Evolutionary conservation across 2,888 invertebrate genomes (phyloP), one percentile per base, ranked within the genome.

Genomic region (Neria commutata): DNA sequence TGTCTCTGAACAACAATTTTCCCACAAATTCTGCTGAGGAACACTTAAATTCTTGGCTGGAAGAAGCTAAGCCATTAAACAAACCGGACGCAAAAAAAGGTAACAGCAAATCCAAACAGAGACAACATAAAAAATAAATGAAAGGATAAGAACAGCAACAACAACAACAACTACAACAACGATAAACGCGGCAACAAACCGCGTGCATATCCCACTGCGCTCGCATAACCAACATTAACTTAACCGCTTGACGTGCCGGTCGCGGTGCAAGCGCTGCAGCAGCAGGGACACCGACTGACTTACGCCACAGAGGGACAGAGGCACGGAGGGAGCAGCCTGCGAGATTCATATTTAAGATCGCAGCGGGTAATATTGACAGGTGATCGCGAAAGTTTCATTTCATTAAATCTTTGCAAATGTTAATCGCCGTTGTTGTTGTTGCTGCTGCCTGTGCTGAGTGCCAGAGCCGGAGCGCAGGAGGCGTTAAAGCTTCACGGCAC

Each of bases 331-430:
- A 34, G 58, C 16, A 51, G 23, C n/a, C 33, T 6, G 23, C 34
- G 8, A 51, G 56, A 56, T 60, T 58, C 62, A 64, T 68, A 68
- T 70, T 71, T 69, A 67, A 69, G 67, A 67, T 68, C 71, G 52
- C 71, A 72, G 71, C 71, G 64, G 69, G 71, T 65, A 66, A 67
- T 69, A 72, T 72, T 72, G 71, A 72, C 71, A 72, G 71, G 71
- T 72, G 71, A 72, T 72, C 70, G 71, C 70, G 68, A 72, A 70
- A 69, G 68, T 68, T 72, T 72, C 69, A 69, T 69, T 72, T 70
- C 68, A 72, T 69, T 72, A 70, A 72, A 70, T 70, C 67, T 69
- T 69, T 62, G 56, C 65, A 55, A 67, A 66, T 63, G 65, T 66
- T 67, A 64, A 65, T 66, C 65, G 65, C 58, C 54, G 52, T 55